Evolutionary conservation across 2,888 invertebrate genomes (phyloP).

Genomic region (Platycheirus rosarum): DNA sequence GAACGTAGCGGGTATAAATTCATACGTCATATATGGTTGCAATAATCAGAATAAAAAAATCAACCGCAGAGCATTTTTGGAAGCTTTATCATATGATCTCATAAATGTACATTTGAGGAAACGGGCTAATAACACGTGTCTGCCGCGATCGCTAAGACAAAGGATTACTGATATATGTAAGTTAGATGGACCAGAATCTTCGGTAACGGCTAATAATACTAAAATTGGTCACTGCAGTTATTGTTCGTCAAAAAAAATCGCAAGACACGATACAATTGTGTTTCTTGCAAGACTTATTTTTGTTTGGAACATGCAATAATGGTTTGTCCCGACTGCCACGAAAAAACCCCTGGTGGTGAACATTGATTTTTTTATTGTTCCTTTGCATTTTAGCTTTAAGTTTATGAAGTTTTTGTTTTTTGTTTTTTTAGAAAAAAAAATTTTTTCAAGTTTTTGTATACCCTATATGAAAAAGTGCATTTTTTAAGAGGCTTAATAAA

Average conservation of each 20-base stretch:
- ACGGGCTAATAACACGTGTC: too few species aligned
- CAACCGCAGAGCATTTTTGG: not conserved
- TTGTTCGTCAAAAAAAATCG: not conserved
- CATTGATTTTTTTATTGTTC: slow-evolving; percentile 2
- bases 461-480: not conserved
- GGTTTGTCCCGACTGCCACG: too few species aligned
- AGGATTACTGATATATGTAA: slow-evolving; percentile 3
- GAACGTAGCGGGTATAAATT: not conserved
- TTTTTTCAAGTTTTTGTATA: slow-evolving; percentile 1
- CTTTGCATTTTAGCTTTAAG: slow-evolving; percentile 2
- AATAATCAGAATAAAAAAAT: not conserved
- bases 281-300: not conserved
- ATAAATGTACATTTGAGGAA: not conserved
- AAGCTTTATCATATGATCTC: not conserved
- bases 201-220: not conserved
- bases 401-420: slow-evolving; percentile 6
- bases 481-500: too few species aligned
- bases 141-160: not conserved
- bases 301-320: too few species aligned
- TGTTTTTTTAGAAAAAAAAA: not conserved
- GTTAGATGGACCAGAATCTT: slow-evolving; percentile 8
- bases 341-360: not conserved
- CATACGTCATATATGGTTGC: not conserved
- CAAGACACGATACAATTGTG: not conserved
- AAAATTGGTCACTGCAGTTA: too few species aligned